phyloP scores from a whole-genome alignment of 2,888 invertebrate species.

The Volucella bombylans region DNA sequence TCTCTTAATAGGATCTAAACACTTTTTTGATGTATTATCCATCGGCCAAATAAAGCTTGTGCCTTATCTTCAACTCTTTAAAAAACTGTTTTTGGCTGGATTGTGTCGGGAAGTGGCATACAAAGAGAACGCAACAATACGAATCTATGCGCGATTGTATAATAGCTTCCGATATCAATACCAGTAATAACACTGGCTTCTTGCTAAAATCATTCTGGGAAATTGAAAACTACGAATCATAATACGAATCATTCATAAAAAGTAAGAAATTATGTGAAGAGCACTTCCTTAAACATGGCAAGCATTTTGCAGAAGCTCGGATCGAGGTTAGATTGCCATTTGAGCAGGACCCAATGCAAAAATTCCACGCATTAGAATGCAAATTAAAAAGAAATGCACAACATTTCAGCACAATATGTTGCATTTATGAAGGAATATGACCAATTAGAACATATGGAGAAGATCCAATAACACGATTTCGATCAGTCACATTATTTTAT shows the following conservation, averaged over 20 bases:
- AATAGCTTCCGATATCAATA: too few species aligned
- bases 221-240: too few species aligned
- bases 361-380: background rate
- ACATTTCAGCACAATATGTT: background rate
- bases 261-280: too few species aligned
- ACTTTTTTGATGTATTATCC: too few species aligned
- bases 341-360: background rate
- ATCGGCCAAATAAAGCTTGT: too few species aligned
- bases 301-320: background rate
- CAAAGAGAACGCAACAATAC: constrained; percentile 1
- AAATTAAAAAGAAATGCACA: background rate
- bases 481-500: constrained; percentile 20
- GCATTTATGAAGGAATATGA: constrained; percentile 20
- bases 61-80: background rate
- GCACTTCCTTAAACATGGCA: too few species aligned
- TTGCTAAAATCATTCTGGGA: too few species aligned
- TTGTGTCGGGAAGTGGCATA: background rate
- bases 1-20: too few species aligned
- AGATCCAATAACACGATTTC: background rate
- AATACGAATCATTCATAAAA: too few species aligned
- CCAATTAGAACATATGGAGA: constrained; percentile 5
- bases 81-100: constrained; percentile 4
- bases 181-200: too few species aligned
- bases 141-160: background rate
- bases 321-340: too few species aligned